Evolutionary conservation across 2,113 vertebrate genomes (phyloP), one percentile per base, ranked within the genome.

Genomic region (Mustelus asterias): DNA sequence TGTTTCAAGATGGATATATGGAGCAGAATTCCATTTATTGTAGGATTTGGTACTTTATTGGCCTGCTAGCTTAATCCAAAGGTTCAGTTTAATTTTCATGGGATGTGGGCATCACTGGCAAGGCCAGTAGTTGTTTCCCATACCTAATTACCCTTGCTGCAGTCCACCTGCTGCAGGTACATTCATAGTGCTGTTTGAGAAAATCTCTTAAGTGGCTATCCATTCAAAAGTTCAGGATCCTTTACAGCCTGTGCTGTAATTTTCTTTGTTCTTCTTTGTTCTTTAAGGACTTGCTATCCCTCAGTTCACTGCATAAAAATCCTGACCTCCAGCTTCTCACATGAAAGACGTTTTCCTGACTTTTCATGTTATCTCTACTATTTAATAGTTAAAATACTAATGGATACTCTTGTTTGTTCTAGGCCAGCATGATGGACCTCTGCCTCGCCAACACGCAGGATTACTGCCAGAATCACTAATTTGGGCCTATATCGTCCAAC

Each of bases 401-500:
- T 37, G 6, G 13, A 54, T 88, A 86, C 86, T 41, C n/a, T 37
- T 92, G 89, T 89, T 96, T 93, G 96, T 80, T 26, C 90, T 96
- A 99, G 99, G 99, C 89, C 99, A 99, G 96, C 99, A 99, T 0
- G 99, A 99, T 96, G 99, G 99, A 24, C 99, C 99, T 1, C 97
- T 99, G 29, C 99, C 99, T 33, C 98, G 99, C 96, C 99, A 99
- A 97, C 99, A 99, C 16, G 99, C 99, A 0, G 99, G 99, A 8
- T 97, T 99, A 96, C 98, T 99, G 92, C 99, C 99, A 0, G 99
- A 99, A 96, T 99, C 99, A 95, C 98, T 99, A 95, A 99, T 99
- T 96, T 99, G 99, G 99, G 99, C 99, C 0, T 99, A 99, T 96
- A 99, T 99, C 4, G 99, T 99, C 96, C 99, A 99, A 96, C 98